Percentiles rank a stretch among this genome's conserved stretches.
These are phyloP conservation scores for Morinoia aosen DNA, from an alignment of 2,888 invertebrate genomes.

Conservation along the genomic window DNA sequence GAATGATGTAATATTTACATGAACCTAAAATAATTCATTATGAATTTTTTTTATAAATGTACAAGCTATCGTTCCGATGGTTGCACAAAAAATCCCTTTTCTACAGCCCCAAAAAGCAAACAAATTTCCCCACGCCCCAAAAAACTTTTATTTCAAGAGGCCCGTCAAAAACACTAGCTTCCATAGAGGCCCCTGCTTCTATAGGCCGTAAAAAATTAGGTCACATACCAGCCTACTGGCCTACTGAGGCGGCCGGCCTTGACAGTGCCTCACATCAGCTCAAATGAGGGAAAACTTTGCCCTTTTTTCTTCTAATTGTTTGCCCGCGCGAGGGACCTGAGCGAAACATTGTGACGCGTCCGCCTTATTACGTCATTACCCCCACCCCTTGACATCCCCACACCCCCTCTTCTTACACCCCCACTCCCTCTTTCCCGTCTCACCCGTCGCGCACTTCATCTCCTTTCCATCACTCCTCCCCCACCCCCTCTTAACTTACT, in stretches of 20 bases:
- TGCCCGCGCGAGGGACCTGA: background rate
- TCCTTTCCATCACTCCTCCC: too few species aligned
- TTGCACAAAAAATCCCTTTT: background rate
- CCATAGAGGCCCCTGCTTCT: background rate
- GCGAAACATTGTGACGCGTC: background rate
- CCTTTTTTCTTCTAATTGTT: background rate
- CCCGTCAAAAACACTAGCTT: background rate
- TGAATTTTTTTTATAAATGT: too few species aligned
- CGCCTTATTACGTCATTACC: too few species aligned
- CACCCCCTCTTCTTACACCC: too few species aligned
- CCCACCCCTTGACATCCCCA: too few species aligned
- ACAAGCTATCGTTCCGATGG: background rate
- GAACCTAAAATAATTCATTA: too few species aligned
- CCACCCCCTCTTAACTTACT: too few species aligned
- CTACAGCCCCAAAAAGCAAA: background rate
- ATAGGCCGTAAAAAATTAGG: background rate
- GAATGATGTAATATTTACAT: too few species aligned
- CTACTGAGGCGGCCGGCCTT: background rate
- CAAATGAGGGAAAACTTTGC: background rate
- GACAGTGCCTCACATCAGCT: background rate
- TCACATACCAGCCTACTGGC: background rate
- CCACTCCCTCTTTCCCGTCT: too few species aligned
- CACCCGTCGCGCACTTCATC: too few species aligned
- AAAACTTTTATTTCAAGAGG: background rate
- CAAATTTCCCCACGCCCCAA: background rate